Percentiles rank a stretch among this genome's conserved stretches.
phyloP scores from a whole-genome alignment of 2,797 vertebrate species.

The Propithecus deckenii region DNA sequence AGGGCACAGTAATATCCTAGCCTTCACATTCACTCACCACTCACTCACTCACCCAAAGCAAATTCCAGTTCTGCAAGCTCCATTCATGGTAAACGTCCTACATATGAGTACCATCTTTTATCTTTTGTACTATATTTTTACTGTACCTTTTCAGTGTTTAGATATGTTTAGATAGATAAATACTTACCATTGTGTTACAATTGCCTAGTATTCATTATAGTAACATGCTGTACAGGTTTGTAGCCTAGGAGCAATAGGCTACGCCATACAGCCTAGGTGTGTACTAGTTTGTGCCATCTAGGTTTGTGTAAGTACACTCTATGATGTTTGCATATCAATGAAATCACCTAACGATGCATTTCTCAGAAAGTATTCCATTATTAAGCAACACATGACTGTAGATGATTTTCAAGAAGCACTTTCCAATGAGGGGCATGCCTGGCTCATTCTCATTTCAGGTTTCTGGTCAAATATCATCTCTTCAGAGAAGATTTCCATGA shows the following conservation, averaged over 20 bases:
- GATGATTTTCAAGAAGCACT: neutral
- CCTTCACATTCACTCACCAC: neutral
- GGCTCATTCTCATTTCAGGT: neutral
- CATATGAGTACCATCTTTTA: neutral
- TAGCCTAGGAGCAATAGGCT: neutral
- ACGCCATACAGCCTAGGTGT: neutral
- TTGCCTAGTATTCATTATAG: neutral
- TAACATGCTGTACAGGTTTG: neutral
- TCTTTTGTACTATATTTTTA: neutral
- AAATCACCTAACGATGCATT: neutral
- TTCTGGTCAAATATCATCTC: neutral
- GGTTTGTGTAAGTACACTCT: neutral
- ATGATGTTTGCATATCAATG: neutral
- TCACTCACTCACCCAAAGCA: neutral
- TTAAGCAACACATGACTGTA: neutral
- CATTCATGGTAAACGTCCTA: neutral
- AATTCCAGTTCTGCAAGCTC: neutral
- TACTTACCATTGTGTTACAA: neutral
- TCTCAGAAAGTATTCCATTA: neutral
- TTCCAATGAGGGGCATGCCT: neutral
- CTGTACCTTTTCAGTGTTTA: neutral
- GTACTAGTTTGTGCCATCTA: neutral
- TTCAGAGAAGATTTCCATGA: neutral
- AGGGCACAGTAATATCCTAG: neutral
- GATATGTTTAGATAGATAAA: neutral